Conservation (phyloP, 1,140 invertebrate species). For the Chymomyza costata region DNA sequence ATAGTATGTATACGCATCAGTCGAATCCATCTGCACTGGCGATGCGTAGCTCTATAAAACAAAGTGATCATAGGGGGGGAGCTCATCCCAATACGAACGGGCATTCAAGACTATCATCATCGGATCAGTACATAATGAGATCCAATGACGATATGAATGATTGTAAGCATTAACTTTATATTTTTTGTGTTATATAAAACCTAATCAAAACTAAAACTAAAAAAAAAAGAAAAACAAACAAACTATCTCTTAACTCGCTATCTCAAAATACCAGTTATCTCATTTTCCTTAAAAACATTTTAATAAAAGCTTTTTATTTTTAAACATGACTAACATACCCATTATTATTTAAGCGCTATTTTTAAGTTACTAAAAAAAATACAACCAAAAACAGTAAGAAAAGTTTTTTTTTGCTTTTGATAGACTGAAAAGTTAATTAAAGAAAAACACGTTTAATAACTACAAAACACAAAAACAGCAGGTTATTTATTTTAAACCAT, state of each 20-base stretch:
- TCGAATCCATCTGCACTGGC: slow-evolving; percentile 75
- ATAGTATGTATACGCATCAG: slow-evolving; percentile 76
- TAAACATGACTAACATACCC: slow-evolving; percentile 51
- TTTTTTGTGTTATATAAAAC: slow-evolving; percentile 59
- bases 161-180: slow-evolving; percentile 75
- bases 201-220: slow-evolving; percentile 37
- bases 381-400: slow-evolving; percentile 49
- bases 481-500: slow-evolving; percentile 22
- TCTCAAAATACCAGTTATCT: slow-evolving; percentile 64
- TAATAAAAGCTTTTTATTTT: slow-evolving; percentile 37
- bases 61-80: slow-evolving; percentile 75
- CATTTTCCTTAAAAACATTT: slow-evolving; percentile 33
- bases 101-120: slow-evolving; percentile 76
- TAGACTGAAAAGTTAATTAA: slow-evolving; percentile 40
- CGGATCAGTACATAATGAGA: slow-evolving; percentile 76
- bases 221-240: slow-evolving; percentile 43
- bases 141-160: slow-evolving; percentile 76
- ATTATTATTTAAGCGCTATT: slow-evolving; percentile 46
- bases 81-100: slow-evolving; percentile 76
- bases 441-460: slow-evolving; percentile 38
- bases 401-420: slow-evolving; percentile 45
- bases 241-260: slow-evolving; percentile 68
- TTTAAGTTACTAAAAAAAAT: slow-evolving; percentile 36
- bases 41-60: slow-evolving; percentile 76
- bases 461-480: slow-evolving; percentile 55